Evolutionary conservation across 92 coral and sea anemone species (phyloP), one percentile per base, ranked within the genome.

Genomic region (Palythoa grandiflora): DNA sequence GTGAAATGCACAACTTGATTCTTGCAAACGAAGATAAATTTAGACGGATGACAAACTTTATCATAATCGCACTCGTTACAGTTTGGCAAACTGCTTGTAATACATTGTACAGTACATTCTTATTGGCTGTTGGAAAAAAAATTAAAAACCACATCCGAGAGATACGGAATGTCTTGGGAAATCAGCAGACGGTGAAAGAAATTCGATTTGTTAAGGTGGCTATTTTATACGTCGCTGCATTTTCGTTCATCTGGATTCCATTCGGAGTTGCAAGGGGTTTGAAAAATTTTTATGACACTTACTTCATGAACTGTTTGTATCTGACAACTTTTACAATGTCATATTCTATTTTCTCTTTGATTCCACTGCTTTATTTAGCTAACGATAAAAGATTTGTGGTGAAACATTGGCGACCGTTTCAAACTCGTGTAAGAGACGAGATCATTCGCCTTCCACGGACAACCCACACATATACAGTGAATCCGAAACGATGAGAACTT

Each of bases 51-150:
- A 60, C 86, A 28, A 90, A 86, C 68, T 86, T 76, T 28, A 72
- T 79, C 17, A 47, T 90, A 10, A 86, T 90, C 16, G 87, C 38
- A 21, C 54, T 90, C 12, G 84, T 88, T 1, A 37, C 84, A 20
- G 80, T 86, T 76, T 76, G 80, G 80, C 66, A 50, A 53, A 50
- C 65, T 76, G 80, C 51, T 6, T 76, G 80, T 20, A 76, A 76
- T 38, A 50, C 80, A 16, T 8, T 15, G 1, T 76, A 52, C 54
- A 6, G 38, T 8, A 9, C 2, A 1, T 2, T 19, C 20, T 76
- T 76, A 76, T 0, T 0, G 9, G 47, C 66, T 51, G 65, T 76
- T 76, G 80, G 80, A 1, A 76, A 13, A 52, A 52, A 28, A 28
- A 76, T 76, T 15, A 76, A 76, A 48, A 76, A 2, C 6, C 80